Evolutionary conservation across 2,797 vertebrate genomes (phyloP), one percentile per base, ranked within the genome.

Genomic region (Chaetodon trifasciatus): DNA sequence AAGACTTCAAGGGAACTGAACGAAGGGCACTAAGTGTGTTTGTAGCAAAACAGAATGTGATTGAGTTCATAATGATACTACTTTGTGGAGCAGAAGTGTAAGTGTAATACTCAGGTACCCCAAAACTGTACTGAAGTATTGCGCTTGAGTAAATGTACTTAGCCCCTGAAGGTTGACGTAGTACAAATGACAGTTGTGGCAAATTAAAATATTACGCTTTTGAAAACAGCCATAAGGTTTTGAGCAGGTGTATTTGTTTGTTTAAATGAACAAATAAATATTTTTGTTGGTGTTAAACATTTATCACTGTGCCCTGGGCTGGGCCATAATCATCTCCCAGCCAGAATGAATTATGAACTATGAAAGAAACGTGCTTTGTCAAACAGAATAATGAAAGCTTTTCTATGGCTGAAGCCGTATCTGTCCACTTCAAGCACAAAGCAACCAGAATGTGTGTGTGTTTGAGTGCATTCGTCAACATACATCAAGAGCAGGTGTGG

Each of bases 401-500:
- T 15, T 47, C 16, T 1, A 1, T 17, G 21, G 37, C 2, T 13
- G 19, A 15, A n/a, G 19, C 37, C n/a, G 40, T 1, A 37, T 46
- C 7, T 44, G 24, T 65, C 46, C 19, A 8, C n/a, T 57, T 5
- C 11, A 8, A 24, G 10, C 17, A 49, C 21, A 42, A 40, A 42
- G 6, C 23, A 42, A 21, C 66, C 37, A 12, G 23, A 67, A 39
- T 17, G 32, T 39, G 32, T 52, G 28, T 63, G 70, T 56, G 58
- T 42, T 44, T 75, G 60, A 46, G 56, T 40, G 42, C 71, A 60
- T 6, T 2, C 17, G 28, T 83, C 1, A 13, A 95, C 97, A 92
- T 94, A 98, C 97, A 74, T 98, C 96, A 9, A 98, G 94, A 0
- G 97, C 97, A 11, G 97, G 97, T 0, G 97, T 97, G 37, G 97